Conservation (phyloP, 2,888 invertebrate species). For the Mesorhabditis belari region DNA sequence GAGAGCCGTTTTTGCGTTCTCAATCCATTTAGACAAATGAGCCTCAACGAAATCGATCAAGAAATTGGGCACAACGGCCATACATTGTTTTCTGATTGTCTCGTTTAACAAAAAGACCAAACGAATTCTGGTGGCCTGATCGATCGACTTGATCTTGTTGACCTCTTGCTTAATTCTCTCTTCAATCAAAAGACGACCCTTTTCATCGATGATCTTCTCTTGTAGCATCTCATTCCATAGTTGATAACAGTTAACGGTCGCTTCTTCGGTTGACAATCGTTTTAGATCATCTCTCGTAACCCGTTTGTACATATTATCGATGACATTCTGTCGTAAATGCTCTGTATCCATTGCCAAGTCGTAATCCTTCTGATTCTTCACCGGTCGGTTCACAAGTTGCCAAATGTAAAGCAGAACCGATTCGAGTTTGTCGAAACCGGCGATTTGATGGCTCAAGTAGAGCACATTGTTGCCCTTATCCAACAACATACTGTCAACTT, state of each 20-base stretch:
- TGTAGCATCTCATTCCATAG: too few relatives aligned
- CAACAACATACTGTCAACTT: conserved; percentile 56
- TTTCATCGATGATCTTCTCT: background rate
- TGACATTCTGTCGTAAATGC: conserved; percentile 6
- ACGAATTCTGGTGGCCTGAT: too few relatives aligned
- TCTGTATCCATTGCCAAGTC: conserved; percentile 19
- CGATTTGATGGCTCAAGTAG: conserved; percentile 52
- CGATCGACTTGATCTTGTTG: too few relatives aligned
- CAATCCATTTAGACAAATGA: too few relatives aligned
- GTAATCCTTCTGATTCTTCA: conserved; percentile 10
- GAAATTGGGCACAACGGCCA: background rate
- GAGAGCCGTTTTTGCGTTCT: conserved; percentile 35
- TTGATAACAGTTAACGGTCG: too few relatives aligned
- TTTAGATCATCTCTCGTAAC: too few relatives aligned
- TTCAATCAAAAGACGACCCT: conserved; percentile 1
- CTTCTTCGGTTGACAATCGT: too few relatives aligned
- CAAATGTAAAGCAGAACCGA: conserved; percentile 51
- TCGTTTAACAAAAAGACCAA: background rate
- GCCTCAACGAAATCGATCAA: conserved; percentile 3
- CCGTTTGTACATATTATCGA: background rate
- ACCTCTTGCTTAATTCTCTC: too few relatives aligned
- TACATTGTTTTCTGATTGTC: background rate
- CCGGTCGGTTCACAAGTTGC: conserved; percentile 29
- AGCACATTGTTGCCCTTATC: too few relatives aligned
- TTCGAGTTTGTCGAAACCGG: conserved; percentile 53